Percentiles rank a stretch among this genome's conserved stretches.
phyloP scores from a whole-genome alignment of 2,888 invertebrate species.

The Drymonia ruficornis region DNA sequence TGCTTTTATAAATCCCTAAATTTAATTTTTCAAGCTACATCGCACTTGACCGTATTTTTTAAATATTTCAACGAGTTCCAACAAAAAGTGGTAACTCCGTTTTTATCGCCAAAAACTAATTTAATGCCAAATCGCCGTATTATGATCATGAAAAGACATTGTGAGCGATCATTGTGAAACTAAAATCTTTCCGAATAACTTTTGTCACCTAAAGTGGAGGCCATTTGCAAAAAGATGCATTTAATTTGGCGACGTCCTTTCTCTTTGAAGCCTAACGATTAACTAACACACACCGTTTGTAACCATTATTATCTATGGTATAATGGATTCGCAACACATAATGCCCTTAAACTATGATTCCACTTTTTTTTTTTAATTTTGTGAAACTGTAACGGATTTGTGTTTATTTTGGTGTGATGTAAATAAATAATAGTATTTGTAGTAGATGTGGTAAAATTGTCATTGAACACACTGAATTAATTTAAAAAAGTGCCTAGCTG shows the following conservation, averaged over 20 bases:
- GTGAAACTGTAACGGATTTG: background rate
- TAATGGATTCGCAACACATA: background rate
- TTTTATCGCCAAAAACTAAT: conserved; percentile 6
- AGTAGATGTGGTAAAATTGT: background rate
- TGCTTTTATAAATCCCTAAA: background rate
- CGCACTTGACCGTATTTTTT: conserved; percentile 8
- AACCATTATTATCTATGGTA: background rate
- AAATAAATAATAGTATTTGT: background rate
- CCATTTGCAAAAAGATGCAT: conserved; percentile 1
- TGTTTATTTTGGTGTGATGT: background rate
- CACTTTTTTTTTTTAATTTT: background rate
- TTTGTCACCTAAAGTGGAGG: conserved; percentile 6
- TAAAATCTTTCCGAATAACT: conserved; percentile 3
- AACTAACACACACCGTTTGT: background rate
- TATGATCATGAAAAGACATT: conserved; percentile 7
- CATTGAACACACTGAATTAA: background rate
- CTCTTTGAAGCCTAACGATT: background rate
- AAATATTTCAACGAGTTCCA: conserved; percentile 2
- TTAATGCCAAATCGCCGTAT: conserved; percentile 7
- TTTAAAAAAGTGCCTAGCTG: no score
- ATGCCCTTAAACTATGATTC: background rate
- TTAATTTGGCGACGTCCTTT: background rate
- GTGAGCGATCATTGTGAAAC: conserved; percentile 3
- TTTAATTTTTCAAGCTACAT: background rate
- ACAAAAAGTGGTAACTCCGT: background rate